These are phyloP conservation scores for Syrrhaptes paradoxus DNA, from an alignment of 2,113 vertebrate species.

Conservation along the genomic window DNA sequence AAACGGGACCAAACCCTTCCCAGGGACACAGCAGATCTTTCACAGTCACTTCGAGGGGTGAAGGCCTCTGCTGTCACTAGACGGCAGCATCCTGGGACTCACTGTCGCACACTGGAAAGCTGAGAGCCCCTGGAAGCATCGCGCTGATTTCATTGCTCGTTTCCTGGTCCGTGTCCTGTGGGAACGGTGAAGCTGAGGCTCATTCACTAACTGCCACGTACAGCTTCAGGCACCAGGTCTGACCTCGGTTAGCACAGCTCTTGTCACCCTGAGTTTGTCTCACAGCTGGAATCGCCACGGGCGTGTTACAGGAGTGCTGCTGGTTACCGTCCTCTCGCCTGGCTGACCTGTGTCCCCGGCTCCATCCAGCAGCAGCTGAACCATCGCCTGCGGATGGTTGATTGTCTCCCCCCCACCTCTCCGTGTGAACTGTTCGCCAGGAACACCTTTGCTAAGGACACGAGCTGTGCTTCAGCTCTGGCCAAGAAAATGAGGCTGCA, in stretches of 20 bases:
- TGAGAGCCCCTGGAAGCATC: background rate
- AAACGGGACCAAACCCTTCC: background rate
- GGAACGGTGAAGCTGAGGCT: background rate
- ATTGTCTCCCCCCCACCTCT: background rate
- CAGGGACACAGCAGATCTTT: background rate
- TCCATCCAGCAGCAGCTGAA: background rate
- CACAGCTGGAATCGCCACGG: background rate
- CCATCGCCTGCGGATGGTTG: background rate
- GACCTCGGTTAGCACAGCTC: background rate
- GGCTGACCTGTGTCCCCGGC: background rate
- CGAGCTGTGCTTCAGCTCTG: background rate
- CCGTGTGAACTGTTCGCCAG: background rate
- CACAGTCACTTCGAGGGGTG: background rate
- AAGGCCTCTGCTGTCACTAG: background rate
- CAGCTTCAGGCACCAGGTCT: background rate
- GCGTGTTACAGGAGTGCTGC: background rate
- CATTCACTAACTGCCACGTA: background rate
- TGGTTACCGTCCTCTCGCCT: background rate
- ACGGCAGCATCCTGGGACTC: background rate
- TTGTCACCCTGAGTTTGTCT: background rate
- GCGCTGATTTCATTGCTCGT: background rate
- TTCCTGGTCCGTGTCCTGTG: background rate
- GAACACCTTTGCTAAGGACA: background rate
- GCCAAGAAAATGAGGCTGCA: background rate
- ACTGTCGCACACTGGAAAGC: background rate